phyloP scores from a whole-genome alignment of 1,140 invertebrate species.

The Laupala kohalensis region DNA sequence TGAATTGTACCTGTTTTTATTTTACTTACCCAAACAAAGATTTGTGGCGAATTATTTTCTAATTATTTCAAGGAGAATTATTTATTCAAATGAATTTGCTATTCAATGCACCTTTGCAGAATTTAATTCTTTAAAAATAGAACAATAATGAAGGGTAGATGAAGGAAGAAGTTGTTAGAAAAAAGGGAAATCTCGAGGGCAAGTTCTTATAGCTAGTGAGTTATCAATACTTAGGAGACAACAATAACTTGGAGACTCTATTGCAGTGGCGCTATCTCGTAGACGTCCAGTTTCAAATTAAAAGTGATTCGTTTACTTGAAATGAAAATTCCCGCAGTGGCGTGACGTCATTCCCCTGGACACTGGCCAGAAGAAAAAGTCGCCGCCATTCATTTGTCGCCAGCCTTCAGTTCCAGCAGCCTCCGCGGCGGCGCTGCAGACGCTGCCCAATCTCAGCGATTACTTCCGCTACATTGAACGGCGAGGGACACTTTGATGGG shows the following conservation, averaged over 20 bases:
- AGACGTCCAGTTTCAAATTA: not conserved
- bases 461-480: not conserved
- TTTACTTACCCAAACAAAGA: not conserved
- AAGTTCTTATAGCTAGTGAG: not conserved
- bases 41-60: not conserved
- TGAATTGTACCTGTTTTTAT: not conserved
- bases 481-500: not conserved
- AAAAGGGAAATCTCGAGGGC: not conserved
- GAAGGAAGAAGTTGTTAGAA: not conserved
- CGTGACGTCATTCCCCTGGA: not conserved
- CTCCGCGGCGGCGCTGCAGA: not conserved
- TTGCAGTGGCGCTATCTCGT: not conserved
- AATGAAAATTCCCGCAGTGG: not conserved
- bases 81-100: no score
- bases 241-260: not conserved
- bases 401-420: not conserved
- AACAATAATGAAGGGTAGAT: not conserved
- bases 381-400: not conserved
- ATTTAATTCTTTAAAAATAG: not conserved
- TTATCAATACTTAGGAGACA: not conserved
- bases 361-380: not conserved
- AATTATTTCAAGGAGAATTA: no score
- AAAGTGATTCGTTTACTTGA: not conserved
- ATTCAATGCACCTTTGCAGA: not conserved
- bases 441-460: not conserved